phyloP scores from a whole-genome alignment of 2,797 vertebrate genomes.

The Falco cherrug region DNA sequence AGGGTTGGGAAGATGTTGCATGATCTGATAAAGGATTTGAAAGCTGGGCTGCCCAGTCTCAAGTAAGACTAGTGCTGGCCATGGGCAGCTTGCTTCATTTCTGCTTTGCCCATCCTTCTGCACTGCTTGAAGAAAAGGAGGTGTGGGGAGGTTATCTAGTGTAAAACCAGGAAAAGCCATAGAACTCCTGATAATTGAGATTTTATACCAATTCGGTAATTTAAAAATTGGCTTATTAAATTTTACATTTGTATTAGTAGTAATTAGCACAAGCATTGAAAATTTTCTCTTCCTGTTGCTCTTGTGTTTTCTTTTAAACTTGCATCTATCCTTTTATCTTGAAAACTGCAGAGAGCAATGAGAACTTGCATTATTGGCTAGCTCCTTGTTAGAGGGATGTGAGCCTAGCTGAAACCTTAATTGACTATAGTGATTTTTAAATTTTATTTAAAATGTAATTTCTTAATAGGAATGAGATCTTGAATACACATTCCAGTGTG shows the following conservation, averaged over 20 bases:
- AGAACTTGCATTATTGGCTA: neutral
- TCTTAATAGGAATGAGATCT: neutral
- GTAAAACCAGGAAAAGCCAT: neutral
- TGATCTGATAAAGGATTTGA: neutral
- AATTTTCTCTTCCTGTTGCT: neutral
- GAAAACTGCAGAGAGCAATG: neutral
- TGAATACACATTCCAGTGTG: neutral
- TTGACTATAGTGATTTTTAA: neutral
- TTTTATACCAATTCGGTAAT: neutral
- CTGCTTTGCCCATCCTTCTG: neutral
- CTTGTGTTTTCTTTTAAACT: neutral
- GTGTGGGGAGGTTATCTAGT: neutral
- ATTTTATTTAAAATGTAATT: neutral
- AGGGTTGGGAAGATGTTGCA: neutral
- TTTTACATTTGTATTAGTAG: neutral
- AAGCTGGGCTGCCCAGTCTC: neutral
- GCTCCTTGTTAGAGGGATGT: neutral
- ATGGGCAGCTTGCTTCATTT: neutral
- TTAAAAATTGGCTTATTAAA: neutral
- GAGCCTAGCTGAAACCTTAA: neutral
- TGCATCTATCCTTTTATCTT: neutral
- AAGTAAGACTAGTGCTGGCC: too few species aligned
- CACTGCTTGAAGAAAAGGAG: neutral
- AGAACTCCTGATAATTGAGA: accelerated
- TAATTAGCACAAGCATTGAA: neutral